Evolutionary conservation across 2,888 invertebrate genomes (phyloP).

Genomic region (Drosophila austrosaltans): DNA sequence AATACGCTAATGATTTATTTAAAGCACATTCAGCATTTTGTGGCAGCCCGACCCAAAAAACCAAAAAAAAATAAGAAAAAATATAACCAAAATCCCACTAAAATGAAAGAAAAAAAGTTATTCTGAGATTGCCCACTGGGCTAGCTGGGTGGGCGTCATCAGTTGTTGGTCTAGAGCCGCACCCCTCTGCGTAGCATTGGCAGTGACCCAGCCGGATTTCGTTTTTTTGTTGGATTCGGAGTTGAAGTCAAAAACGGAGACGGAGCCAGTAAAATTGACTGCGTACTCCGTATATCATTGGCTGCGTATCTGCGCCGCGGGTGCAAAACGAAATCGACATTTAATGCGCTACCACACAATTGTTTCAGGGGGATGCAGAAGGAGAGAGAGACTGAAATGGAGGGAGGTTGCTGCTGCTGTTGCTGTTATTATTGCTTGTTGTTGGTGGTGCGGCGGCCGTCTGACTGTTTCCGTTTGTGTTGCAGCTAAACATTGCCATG

Average conservation of each 20-base stretch:
- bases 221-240: constrained; percentile 3
- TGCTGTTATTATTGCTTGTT: background rate
- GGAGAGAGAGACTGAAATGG: background rate
- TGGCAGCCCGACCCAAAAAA: constrained; percentile 47
- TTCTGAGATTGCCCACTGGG: constrained; percentile 65
- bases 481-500: constrained; percentile 61
- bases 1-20: constrained; percentile 73
- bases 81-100: constrained; percentile 1
- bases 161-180: constrained; percentile 40
- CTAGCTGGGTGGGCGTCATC: constrained; percentile 69
- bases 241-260: constrained; percentile 17
- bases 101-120: background rate
- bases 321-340: constrained; percentile 77
- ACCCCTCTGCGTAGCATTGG: constrained; percentile 70
- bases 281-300: constrained; percentile 59
- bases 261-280: constrained; percentile 18
- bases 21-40: constrained; percentile 53
- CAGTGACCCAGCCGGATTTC: constrained; percentile 61
- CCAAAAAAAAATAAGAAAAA: background rate
- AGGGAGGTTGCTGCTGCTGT: background rate
- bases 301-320: constrained; percentile 73
- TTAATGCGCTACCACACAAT: constrained; percentile 76
- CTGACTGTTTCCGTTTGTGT: constrained; percentile 67
- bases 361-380: constrained; percentile 24
- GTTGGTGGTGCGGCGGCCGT: constrained; percentile 15